Percentiles rank a stretch among this genome's conserved stretches.
Conservation (phyloP, 1,140 invertebrate species). For the Apis dorsata region DNA sequence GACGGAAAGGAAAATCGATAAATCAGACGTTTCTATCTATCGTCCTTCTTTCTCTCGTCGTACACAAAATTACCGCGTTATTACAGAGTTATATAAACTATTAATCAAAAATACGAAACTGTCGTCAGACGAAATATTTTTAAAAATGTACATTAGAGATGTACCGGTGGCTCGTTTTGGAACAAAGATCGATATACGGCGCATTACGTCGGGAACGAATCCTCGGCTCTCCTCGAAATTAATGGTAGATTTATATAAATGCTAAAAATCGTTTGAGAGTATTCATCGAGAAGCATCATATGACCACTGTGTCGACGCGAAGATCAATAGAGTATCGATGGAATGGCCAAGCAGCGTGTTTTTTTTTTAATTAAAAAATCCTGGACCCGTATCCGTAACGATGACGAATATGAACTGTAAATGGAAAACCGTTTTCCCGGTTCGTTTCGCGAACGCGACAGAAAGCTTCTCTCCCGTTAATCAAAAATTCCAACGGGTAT, state of each 20-base stretch:
- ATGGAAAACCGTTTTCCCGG: neutral
- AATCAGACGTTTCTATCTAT: constrained; percentile 12
- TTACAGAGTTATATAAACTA: no score
- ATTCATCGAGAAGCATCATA: neutral
- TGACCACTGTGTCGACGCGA: neutral
- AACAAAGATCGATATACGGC: no score
- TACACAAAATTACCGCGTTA: no score
- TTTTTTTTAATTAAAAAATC: constrained; percentile 13
- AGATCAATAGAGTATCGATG: neutral
- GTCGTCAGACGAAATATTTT: no score
- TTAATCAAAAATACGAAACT: no score
- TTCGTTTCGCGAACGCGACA: neutral
- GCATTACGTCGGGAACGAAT: no score
- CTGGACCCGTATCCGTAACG: neutral
- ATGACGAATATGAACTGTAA: neutral
- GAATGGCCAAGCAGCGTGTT: neutral
- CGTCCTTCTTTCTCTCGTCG: no score
- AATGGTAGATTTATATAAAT: no score
- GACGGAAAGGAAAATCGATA: constrained; percentile 35
- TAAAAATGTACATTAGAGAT: no score
- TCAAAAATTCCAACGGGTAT: neutral
- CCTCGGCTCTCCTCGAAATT: no score
- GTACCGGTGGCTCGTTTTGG: no score
- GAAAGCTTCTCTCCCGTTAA: neutral
- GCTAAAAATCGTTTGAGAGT: neutral